These are phyloP conservation scores for Agrotis ipsilon DNA, from an alignment of 2,888 invertebrate genomes.

Conservation along the genomic window DNA sequence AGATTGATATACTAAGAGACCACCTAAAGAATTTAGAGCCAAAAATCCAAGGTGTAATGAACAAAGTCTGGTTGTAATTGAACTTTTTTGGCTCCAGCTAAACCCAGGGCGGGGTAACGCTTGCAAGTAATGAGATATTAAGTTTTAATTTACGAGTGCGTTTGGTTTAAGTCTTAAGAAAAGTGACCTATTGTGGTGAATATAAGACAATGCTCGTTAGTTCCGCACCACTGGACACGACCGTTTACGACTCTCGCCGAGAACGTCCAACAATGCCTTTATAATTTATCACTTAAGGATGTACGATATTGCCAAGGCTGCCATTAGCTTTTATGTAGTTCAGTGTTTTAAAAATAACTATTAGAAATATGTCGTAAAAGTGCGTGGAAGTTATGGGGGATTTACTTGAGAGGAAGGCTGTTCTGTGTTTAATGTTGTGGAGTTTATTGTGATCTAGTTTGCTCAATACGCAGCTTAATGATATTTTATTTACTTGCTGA, in stretches of 20 bases:
- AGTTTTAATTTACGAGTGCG: constrained; percentile 89
- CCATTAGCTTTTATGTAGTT: constrained; percentile 66
- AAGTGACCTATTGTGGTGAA: constrained; percentile 89
- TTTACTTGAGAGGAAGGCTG: constrained; percentile 1
- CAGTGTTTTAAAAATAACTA: constrained; percentile 52
- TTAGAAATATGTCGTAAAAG: constrained; percentile 30
- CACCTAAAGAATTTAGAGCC: constrained; percentile 32
- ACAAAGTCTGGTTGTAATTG: constrained; percentile 70
- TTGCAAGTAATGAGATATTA: constrained; percentile 90
- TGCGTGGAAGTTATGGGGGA: constrained; percentile 19
- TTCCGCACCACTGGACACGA: constrained; percentile 84
- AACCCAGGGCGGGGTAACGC: constrained; percentile 77
- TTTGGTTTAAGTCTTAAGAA: constrained; percentile 86
- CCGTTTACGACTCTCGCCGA: constrained; percentile 78
- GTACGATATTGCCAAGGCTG: constrained; percentile 74
- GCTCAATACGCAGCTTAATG: background rate
- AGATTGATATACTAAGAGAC: constrained; percentile 44
- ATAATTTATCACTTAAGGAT: constrained; percentile 85
- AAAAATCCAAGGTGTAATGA: constrained; percentile 58
- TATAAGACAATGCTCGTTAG: constrained; percentile 89
- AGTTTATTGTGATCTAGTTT: constrained; percentile 25
- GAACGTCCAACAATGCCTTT: constrained; percentile 83
- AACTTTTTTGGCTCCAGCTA: constrained; percentile 80
- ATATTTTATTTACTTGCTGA: background rate
- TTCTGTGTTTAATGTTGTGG: constrained; percentile 21